Evolutionary conservation across 2,888 invertebrate genomes (phyloP).

Genomic region (Tinea semifulvella): DNA sequence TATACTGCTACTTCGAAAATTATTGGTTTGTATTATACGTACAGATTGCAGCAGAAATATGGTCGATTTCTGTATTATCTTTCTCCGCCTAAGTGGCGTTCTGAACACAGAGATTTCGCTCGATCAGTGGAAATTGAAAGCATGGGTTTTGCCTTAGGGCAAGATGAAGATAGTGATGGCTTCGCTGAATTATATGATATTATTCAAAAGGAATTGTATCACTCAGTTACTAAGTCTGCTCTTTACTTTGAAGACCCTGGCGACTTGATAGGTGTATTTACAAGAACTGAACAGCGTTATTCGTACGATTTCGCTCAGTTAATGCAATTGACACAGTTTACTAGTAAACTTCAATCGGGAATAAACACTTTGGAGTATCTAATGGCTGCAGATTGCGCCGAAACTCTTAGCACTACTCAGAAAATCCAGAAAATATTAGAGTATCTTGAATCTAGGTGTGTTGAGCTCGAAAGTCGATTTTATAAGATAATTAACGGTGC

Average conservation of each 20-base stretch:
- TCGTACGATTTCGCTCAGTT: constrained; percentile 69
- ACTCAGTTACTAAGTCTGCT: constrained; percentile 47
- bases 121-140: constrained; percentile 51
- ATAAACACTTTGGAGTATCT: constrained; percentile 49
- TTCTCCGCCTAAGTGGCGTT: constrained; percentile 70
- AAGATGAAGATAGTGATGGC: constrained; percentile 34
- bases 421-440: constrained; percentile 32
- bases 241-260: constrained; percentile 65
- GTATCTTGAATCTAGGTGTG: constrained; percentile 59
- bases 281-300: constrained; percentile 70
- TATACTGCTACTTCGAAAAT: constrained; percentile 51
- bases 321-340: constrained; percentile 61
- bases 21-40: constrained; percentile 69
- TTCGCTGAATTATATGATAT: constrained; percentile 47
- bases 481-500: constrained; percentile 61
- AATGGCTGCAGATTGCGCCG: constrained; percentile 37
- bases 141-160: constrained; percentile 48
- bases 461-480: constrained; percentile 60
- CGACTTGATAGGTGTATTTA: constrained; percentile 65
- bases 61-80: constrained; percentile 73
- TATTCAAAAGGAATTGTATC: constrained; percentile 52
- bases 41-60: constrained; percentile 70
- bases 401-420: constrained; percentile 31
- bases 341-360: constrained; percentile 51
- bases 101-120: constrained; percentile 58